Base-by-base conservation (phyloP, 1,140 invertebrate species). In the Antheraea pernyi region DNA sequence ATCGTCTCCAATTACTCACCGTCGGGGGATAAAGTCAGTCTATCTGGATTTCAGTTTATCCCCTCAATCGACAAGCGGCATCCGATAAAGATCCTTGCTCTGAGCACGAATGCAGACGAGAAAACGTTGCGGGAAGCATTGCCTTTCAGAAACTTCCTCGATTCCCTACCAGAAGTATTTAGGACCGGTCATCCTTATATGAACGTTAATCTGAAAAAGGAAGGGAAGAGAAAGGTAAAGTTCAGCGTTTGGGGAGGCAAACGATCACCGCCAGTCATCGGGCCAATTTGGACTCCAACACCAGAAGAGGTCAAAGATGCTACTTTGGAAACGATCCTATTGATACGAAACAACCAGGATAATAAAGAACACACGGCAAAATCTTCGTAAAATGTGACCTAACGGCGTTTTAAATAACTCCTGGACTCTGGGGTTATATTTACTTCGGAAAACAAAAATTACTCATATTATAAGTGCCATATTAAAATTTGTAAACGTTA, bases 161-260 rank as follows among this genome's bases (percentile, higher is more conserved):
- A 88, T 30, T 75, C 76, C 13, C 65, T 87, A 5, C 86, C 88
- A 5, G 83, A 80, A 64, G 69, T 84, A 0, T 91, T 83, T 59
- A 91, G 88, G 42, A 82, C 85, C 16, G 88, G 89, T 0, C 88
- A 91, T 69, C 82, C 89, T 3, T 91, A 91, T 59, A 58, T 68
- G 18, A 82, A 89, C 59, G 81, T 90, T 0, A 79, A 83, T 65
- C 74, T 90, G 39, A 91, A 90, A 68, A 91, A 87, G 59, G 88
- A 91, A 59, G 88, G 87, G 0, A 91, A 91, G 67, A 85, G 88
- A 71, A 91, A 91, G 73, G 84, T 90, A 4, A 91, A 90, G 42
- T 91, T 91, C 59, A 91, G 88, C 66, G 84, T 82, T 6, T 90
- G 89, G 89, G 88, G 88, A 30, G 88, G 88, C 0, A 91, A 91